Evolutionary conservation across 2,113 vertebrate genomes (phyloP).

Genomic region (Dunckerocampus dactyliophorus): DNA sequence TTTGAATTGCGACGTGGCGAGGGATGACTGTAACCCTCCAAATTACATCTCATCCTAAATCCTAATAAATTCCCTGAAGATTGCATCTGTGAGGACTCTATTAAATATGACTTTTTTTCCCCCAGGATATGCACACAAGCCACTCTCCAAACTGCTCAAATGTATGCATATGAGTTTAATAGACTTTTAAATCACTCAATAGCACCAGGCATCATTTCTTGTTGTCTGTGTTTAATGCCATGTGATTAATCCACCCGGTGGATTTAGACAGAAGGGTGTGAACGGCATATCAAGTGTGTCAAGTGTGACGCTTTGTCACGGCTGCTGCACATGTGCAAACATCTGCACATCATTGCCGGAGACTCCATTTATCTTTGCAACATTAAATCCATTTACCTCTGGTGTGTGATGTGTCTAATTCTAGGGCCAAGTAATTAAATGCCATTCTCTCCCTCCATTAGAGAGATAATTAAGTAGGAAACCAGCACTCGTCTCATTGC

Average conservation of each 20-base stretch:
- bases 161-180: conserved; percentile 2
- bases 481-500: conserved; percentile 56
- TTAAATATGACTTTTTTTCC: too few relatives aligned
- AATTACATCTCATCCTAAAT: too few relatives aligned
- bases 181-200: conserved; percentile 23
- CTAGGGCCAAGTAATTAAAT: conserved; percentile 71
- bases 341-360: conserved; percentile 65
- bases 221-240: conserved; percentile 32
- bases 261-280: conserved; percentile 29
- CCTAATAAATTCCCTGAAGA: too few relatives aligned
- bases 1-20: too few relatives aligned
- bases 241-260: conserved; percentile 32
- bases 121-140: too few relatives aligned
- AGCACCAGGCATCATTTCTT: conserved; percentile 17
- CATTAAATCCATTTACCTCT: conserved; percentile 74
- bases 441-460: conserved; percentile 72
- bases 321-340: conserved; percentile 65
- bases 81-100: too few relatives aligned
- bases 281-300: conserved; percentile 35
- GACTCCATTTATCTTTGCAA: conserved; percentile 66
- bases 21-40: too few relatives aligned
- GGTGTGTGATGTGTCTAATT: conserved; percentile 62
- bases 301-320: conserved; percentile 45
- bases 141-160: background rate
- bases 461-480: conserved; percentile 72